phyloP scores from a whole-genome alignment of 2,113 vertebrate genomes.

The Stegostoma tigrinum region DNA sequence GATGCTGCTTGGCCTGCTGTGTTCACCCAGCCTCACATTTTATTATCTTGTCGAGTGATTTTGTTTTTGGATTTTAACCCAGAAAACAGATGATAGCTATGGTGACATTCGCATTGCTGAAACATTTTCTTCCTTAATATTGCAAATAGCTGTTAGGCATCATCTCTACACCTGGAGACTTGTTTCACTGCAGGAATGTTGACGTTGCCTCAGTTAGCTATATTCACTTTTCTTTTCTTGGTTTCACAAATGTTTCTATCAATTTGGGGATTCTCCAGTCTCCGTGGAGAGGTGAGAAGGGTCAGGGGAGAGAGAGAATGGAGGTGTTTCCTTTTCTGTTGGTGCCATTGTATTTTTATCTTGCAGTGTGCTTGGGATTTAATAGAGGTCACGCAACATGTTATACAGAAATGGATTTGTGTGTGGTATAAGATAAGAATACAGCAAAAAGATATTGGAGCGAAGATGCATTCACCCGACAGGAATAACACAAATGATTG shows the following conservation, averaged over 20 bases:
- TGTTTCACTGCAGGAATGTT: not conserved
- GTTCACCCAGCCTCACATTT: no score
- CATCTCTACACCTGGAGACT: not conserved
- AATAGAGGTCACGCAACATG: not conserved
- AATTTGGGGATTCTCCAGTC: not conserved
- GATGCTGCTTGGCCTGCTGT: no score
- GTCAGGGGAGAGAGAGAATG: not conserved
- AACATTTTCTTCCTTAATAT: not conserved
- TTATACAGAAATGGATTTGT: conserved; percentile 22
- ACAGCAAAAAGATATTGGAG: not conserved
- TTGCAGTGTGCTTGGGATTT: not conserved
- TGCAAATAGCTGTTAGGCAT: not conserved
- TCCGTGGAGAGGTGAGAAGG: not conserved
- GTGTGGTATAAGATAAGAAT: not conserved
- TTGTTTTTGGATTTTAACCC: not conserved
- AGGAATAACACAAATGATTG: conserved; percentile 1
- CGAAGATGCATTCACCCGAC: conserved; percentile 17
- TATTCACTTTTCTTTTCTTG: not conserved
- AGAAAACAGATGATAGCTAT: not conserved
- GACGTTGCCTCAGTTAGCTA: not conserved
- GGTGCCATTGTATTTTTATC: not conserved
- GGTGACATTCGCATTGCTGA: not conserved
- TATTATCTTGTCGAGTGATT: no score
- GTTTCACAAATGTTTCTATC: not conserved
- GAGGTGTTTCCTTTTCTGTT: not conserved